Base-by-base conservation (phyloP, 2,888 invertebrate genomes). In the Malacosoma neustria region DNA sequence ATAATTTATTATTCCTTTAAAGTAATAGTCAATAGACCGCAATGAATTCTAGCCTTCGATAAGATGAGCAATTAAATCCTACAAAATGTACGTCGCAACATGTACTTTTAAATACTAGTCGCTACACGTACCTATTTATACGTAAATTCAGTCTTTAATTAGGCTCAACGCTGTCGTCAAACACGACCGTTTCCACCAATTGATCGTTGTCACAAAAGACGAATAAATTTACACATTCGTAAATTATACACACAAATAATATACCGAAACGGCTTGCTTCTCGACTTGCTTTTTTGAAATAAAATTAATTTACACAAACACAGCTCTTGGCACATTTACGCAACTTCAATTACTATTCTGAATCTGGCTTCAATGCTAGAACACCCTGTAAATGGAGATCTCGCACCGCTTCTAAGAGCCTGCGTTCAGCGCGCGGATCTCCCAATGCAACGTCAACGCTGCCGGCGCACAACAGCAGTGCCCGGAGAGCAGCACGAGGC, bases 381-480 rank as follows among this genome's bases (percentile, higher is more conserved):
- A 93, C 87, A 9, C 92, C 93, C 40, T 92, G 91, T 11, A 86
- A 87, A 63, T 92, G 87, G 29, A 93, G 87, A 67, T 94, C 94
- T 43, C 90, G 87, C 22, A 94, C 88, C 1, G 93, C 90, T 61
- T 92, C 92, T 44, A 93, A 81, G 34, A 94, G 81, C 35, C 94
- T 88, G 51, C 90, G 89, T 63, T 94, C 94, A 14, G 93, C 93
- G 37, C 90, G 86, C 0, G 91, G 89, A 61, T 93, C 91, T 1
- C 93, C 93, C 11, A 94, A 74, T 3, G 93, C 94, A 34, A 94
- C 90, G 61, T 94, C 94, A 4, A 94, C 92, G 29, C 93, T 93
- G 13, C 94, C 94, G 41, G 94, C 92, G 58, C 93, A 93, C 2
- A 94, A 74, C 36, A 94, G 73, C 32, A 93, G 79, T n/a, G 93